Evolutionary conservation across 2,888 invertebrate genomes (phyloP).

Genomic region (Synanthedon tipuliformis): DNA sequence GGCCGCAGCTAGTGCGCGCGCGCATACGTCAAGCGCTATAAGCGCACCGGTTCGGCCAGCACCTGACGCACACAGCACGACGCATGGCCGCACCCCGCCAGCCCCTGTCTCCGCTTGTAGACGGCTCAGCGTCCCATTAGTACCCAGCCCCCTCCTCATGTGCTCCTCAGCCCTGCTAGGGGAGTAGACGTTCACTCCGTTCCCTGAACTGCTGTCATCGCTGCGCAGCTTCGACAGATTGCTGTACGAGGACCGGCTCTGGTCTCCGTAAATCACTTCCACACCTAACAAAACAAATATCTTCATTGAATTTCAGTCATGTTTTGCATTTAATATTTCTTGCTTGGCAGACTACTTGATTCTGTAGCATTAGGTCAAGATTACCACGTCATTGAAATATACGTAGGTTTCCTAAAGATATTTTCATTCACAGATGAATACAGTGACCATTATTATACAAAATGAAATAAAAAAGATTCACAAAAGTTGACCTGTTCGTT

Average conservation of each 20-base stretch:
- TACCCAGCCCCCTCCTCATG: constrained; percentile 28
- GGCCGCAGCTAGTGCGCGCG: constrained; percentile 84
- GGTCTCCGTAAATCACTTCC: constrained; percentile 60
- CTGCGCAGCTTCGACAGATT: constrained; percentile 48
- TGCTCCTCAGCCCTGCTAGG: constrained; percentile 55
- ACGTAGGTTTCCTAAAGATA: too few relatives aligned
- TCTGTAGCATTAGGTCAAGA: too few relatives aligned
- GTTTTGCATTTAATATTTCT: too few relatives aligned
- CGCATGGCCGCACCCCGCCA: constrained; percentile 17
- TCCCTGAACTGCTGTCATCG: constrained; percentile 43
- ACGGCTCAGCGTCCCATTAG: constrained; percentile 50
- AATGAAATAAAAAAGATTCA: too few relatives aligned
- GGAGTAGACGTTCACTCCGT: constrained; percentile 57
- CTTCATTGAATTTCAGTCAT: too few relatives aligned
- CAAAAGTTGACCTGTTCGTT: too few relatives aligned
- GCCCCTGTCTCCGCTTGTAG: constrained; percentile 56
- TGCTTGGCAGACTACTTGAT: too few relatives aligned
- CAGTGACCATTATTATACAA: too few relatives aligned
- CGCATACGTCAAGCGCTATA: constrained; percentile 86
- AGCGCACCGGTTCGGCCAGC: constrained; percentile 91
- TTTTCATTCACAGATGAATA: too few relatives aligned
- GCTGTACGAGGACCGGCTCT: constrained; percentile 50
- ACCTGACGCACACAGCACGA: constrained; percentile 87
- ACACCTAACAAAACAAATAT: constrained; percentile 27
- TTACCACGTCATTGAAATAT: too few relatives aligned